Base-by-base conservation (phyloP, 2,113 vertebrate species). In the Carassius auratus region DNA sequence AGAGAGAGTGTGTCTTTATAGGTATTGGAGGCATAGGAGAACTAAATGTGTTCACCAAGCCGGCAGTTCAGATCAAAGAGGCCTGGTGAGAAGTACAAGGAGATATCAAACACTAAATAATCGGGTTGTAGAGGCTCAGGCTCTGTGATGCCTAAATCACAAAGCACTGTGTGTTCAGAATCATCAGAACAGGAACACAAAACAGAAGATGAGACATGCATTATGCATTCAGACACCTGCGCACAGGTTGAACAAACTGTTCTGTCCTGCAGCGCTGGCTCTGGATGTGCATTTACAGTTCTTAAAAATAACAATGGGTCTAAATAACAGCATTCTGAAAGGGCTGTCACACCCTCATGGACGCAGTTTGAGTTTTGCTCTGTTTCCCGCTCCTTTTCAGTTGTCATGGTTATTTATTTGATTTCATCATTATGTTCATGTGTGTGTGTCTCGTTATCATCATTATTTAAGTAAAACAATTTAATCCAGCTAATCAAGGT, bases 41-140 rank as follows among this genome's bases (percentile, higher is more conserved):
- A 21, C 64, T 71, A 26, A 83, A 55, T 23, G 81, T 57, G 81
- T 30, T 83, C 50, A 50, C 13, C 42, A 68, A 23, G 17, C 9
- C 4, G 48, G 42, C 26, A 21, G 33, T 42, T 76, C 52, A 80
- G 89, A 89, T 89, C 73, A 89, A 89, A 89, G 88, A 62, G 9
- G 74, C 66, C 19, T 30, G 86, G 59, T 66, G 81, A 76, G 78
- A 71, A 75, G 83, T 50, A 52, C 82, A 82, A 59, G 55, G 69
- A 79, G 45, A 85, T 83, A 86, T 88, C 89, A 88, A 88, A 88
- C 81, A 79, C 64, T 79, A 74, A 55, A 86, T 89, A 89, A 89
- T 86, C 82, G 87, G 82, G 82, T 85, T 66, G 79, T 86, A 88
- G 87, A 88, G 74, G 78, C 66, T 73, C 77, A 12, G 69, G 76